A percentile compares a stretch with the other conserved stretches of the same genome.
Conservation (phyloP, 1,140 invertebrate species). For the Leptinotarsa lineolata region DNA sequence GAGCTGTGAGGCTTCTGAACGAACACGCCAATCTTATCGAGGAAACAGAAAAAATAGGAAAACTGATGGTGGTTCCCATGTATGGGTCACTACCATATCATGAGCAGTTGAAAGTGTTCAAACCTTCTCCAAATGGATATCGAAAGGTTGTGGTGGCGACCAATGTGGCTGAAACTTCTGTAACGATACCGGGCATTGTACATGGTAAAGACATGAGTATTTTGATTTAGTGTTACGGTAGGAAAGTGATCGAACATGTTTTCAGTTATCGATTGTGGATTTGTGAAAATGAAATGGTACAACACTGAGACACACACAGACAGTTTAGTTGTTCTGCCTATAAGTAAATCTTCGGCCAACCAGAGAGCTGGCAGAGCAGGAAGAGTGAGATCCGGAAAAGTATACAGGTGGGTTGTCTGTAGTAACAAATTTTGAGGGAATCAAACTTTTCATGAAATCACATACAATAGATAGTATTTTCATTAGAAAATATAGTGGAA, state of each 20-base stretch:
- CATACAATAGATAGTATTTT: too few species aligned
- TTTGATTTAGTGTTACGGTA: not conserved
- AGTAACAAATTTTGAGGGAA: too few species aligned
- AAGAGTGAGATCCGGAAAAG: slow-evolving; percentile 81
- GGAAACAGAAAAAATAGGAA: slow-evolving; percentile 55
- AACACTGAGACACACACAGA: slow-evolving; percentile 85
- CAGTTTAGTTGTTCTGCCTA: slow-evolving; percentile 80
- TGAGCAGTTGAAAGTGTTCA: slow-evolving; percentile 90
- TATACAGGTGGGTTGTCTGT: slow-evolving; percentile 62
- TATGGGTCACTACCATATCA: slow-evolving; percentile 85
- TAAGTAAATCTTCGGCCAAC: slow-evolving; percentile 86
- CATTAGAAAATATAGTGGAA: too few species aligned
- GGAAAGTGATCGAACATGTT: slow-evolving; percentile 33
- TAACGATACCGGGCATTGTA: slow-evolving; percentile 83
- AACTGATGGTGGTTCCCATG: slow-evolving; percentile 85
- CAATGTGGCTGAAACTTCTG: slow-evolving; percentile 96
- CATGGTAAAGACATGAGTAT: slow-evolving; percentile 65
- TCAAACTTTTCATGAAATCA: too few species aligned
- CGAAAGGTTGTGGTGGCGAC: slow-evolving; percentile 95
- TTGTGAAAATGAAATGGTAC: slow-evolving; percentile 94
- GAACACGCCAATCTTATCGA: slow-evolving; percentile 64
- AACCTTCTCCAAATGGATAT: slow-evolving; percentile 70
- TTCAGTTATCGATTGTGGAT: slow-evolving; percentile 94
- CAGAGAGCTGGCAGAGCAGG: slow-evolving; percentile 94
- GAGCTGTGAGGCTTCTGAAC: slow-evolving; percentile 69